A percentile compares a stretch with the other conserved stretches of the same genome.
Evolutionary conservation across 53 echinoderm and acorn worm genomes (phyloP).

Genomic region (Mesocentrotus franciscanus): DNA sequence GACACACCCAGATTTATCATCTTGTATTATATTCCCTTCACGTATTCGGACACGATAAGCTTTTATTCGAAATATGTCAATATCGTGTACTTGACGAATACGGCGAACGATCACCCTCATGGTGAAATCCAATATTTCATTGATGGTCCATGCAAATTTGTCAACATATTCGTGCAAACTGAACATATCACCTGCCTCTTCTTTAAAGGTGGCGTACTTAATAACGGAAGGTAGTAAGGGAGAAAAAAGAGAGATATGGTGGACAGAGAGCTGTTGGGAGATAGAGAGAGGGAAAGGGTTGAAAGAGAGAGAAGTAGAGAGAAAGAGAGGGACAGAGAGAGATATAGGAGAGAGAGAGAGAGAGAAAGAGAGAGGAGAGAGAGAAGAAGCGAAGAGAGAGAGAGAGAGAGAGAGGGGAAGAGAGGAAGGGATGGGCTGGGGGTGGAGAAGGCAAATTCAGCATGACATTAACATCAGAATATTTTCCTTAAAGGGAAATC

Average conservation of each 20-base stretch:
- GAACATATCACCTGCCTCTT: slow-evolving; percentile 28
- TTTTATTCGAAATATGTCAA: slow-evolving; percentile 21
- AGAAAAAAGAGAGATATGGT: not conserved
- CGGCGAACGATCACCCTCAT: not conserved
- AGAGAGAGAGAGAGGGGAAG: no score
- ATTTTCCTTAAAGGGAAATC: no score
- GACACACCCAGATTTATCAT: not conserved
- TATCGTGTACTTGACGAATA: not conserved
- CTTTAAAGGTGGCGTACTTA: not conserved
- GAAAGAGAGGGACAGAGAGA: not conserved
- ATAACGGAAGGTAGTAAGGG: not conserved
- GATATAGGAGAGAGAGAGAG: not conserved
- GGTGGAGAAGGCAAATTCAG: no score
- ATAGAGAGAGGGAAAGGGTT: not conserved
- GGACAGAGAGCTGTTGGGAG: not conserved
- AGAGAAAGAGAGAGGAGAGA: not conserved
- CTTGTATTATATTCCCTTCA: not conserved
- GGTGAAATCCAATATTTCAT: slow-evolving; percentile 26
- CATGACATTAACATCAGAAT: no score
- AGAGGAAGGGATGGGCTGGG: no score
- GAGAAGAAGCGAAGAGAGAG: not conserved
- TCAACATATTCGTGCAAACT: slow-evolving; percentile 23
- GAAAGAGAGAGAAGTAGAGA: not conserved
- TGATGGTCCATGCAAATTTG: slow-evolving; percentile 40
- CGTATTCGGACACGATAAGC: not conserved